Base-by-base conservation (phyloP, 2,113 vertebrate genomes). In the Chlamydotis undulata region DNA sequence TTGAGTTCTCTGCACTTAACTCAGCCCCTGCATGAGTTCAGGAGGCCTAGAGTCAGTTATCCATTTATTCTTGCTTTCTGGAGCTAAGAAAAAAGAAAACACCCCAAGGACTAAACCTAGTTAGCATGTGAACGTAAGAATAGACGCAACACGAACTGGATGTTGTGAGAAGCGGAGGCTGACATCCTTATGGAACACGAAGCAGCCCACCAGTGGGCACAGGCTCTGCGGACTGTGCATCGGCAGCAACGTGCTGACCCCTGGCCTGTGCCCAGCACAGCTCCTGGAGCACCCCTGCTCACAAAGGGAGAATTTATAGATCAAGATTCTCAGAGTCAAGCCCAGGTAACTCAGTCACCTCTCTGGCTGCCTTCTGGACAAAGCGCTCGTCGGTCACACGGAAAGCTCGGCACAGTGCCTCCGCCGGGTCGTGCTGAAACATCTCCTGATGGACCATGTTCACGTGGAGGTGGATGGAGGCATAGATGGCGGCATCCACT, bases 401-500 rank as follows among this genome's bases (percentile, higher is more conserved):
- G 98, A 99, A 99, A 74, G 99, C 99, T 28, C 97, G 97, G 96
- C 98, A 99, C 74, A 99, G 98, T 0, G 99, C 99, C 84, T 99
- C 99, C 1, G 96, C 96, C 0, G 99, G 99, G 89, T 99, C 99
- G 1, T 99, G 98, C 87, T 95, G 98, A 90, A 99, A 99, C 96
- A 98, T 98, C 89, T 99, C 99, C 97, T 99, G 99, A 22, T 97
- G 98, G 4, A 99, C 98, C 91, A 99, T 96, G 97, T 99, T 99
- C 74, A 99, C 99, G 0, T 99, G 99, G 64, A 99, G 99, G 88
- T 99, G 99, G 96, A 99, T 98, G 92, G 99, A 99, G 3, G 99
- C 99, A 6, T 99, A 99, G 76, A 99, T 99, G 87, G 99, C 99
- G 31, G 99, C 99, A 12, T 99, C 99, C 67, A 99, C 98, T 12